Evolutionary conservation across 2,113 vertebrate species (phyloP), one percentile per base, ranked within the genome.

Genomic region (Nibea coibor): DNA sequence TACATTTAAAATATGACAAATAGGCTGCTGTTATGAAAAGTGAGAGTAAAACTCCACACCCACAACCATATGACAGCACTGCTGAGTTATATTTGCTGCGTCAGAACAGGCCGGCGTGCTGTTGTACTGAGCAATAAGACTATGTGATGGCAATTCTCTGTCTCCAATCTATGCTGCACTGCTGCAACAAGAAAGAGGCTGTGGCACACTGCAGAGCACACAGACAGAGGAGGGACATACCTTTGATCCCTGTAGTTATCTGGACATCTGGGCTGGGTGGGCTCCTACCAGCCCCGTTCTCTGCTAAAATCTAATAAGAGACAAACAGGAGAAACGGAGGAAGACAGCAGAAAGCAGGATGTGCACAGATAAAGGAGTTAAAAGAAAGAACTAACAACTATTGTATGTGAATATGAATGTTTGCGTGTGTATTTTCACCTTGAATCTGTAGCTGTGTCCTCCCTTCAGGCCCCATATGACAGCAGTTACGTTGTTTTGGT

Each of bases 231-330:
- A 31, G 24, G 17, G 28, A 54, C 24, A 16, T 96, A 99, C 98
- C 97, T 97, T 95, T 97, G 81, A 98, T 97, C 86, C 96, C 97
- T 91, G 97, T 99, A 19, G 96, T 97, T 93, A 99, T 95, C 87
- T 94, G 94, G 86, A 98, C 92, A 63, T 96, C 96, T 75, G 95
- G 95, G 80, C 97, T 98, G 84, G 96, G 97, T 81, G 98, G 98
- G 19, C 98, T 97, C 65, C 94, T 93, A 39, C 98, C 98, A 57
- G 97, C 98, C 42, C 96, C 93, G 54, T 99, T 99, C 82, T 96
- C 95, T 22, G 98, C 98, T 88, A 97, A 97, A 75, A 99, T 96
- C 98, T 99, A 28, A 47, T 78, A 72, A 72, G 10, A 83, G 58
- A 81, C 39, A 58, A 70, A 79, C 0, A 72, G 45, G 75, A 53